phyloP scores from a whole-genome alignment of 1,140 invertebrate genomes.

The Drosophila sucinea region DNA sequence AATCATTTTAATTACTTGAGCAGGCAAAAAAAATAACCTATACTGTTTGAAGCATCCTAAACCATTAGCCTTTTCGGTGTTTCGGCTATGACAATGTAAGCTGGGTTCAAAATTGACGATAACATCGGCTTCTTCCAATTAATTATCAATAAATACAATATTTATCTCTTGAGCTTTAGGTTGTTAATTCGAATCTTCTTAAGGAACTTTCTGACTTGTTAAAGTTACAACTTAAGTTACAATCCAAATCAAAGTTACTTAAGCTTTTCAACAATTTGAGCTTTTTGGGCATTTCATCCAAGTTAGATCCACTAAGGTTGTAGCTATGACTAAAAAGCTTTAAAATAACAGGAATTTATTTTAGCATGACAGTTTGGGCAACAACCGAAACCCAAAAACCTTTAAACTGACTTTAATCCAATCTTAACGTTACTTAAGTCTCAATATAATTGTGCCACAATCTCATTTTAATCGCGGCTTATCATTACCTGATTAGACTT shows the following conservation, averaged over 20 bases:
- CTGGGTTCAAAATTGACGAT: too few relatives aligned
- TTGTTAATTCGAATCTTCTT: neutral
- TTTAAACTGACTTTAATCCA: too few relatives aligned
- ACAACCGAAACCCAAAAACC: too few relatives aligned
- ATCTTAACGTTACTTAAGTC: too few relatives aligned
- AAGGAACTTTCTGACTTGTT: neutral
- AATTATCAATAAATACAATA: too few relatives aligned
- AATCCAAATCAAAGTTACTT: neutral
- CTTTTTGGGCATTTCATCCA: neutral
- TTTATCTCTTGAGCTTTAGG: neutral
- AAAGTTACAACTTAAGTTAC: neutral
- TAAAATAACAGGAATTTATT: conserved; percentile 1
- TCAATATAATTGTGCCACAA: too few relatives aligned
- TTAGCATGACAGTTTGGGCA: neutral
- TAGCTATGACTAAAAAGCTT: neutral
- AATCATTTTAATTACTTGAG: conserved; percentile 37
- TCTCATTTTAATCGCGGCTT: too few relatives aligned
- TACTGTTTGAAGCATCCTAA: too few relatives aligned
- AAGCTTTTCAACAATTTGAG: neutral
- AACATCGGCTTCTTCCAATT: neutral
- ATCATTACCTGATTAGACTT: too few relatives aligned
- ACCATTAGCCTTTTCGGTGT: neutral
- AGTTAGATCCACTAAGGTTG: neutral
- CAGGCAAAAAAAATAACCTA: conserved; percentile 5
- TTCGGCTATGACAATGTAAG: neutral